Conservation (phyloP, 2,888 invertebrate genomes). For the Tubulanus polymorphus region DNA sequence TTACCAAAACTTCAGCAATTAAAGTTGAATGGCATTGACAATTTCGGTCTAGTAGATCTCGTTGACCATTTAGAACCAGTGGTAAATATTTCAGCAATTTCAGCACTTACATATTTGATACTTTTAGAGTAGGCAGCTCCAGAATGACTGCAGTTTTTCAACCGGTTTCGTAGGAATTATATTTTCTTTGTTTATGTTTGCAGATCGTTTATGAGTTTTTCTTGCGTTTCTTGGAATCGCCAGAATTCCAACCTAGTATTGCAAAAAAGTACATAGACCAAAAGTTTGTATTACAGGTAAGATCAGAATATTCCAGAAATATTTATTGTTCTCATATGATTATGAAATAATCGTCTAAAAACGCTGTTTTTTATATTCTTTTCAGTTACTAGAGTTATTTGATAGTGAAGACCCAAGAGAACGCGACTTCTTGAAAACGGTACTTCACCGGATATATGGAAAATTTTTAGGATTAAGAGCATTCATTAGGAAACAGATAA, state of each 20-base stretch:
- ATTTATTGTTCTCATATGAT: too few species aligned
- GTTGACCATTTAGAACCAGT: too few species aligned
- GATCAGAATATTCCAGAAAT: too few species aligned
- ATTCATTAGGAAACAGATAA: conserved; percentile 81
- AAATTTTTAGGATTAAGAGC: conserved; percentile 51
- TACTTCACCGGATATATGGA: conserved; percentile 52
- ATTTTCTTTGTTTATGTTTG: conserved; percentile 20
- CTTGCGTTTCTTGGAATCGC: conserved; percentile 52
- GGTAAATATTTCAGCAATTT: too few species aligned
- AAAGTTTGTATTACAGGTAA: conserved; percentile 86
- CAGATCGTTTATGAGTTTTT: conserved; percentile 55
- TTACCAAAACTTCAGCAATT: too few species aligned
- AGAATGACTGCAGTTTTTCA: too few species aligned
- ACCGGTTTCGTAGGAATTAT: too few species aligned
- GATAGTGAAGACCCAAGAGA: conserved; percentile 58
- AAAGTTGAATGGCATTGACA: too few species aligned
- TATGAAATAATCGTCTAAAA: too few species aligned
- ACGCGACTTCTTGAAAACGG: conserved; percentile 51
- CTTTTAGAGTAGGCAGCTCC: too few species aligned
- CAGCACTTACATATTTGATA: too few species aligned
- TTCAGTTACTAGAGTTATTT: conserved; percentile 47
- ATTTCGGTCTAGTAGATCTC: too few species aligned
- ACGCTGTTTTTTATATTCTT: conserved; percentile 10
- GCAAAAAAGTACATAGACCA: conserved; percentile 94
- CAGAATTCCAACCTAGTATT: conserved; percentile 83